A percentile compares a stretch with the other conserved stretches of the same genome.
Evolutionary conservation across 2,113 vertebrate genomes (phyloP).

Genomic region (Salvelinus alpinus): DNA sequence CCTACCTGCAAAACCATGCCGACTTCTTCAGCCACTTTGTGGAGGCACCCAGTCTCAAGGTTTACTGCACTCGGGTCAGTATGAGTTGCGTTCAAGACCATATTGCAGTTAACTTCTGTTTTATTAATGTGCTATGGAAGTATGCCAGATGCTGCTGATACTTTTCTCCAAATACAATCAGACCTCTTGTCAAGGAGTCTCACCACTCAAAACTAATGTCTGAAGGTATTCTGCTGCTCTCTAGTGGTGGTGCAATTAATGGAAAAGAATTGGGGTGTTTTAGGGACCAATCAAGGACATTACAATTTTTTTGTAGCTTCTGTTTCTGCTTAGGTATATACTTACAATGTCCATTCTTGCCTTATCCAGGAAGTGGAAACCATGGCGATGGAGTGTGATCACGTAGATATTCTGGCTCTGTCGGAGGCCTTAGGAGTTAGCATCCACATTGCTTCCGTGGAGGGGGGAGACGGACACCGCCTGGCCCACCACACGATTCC

Average conservation of each 20-base stretch:
- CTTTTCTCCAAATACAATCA: no score
- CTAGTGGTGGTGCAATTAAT: constrained; percentile 24
- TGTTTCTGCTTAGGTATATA: not conserved
- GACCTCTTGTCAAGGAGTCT: no score
- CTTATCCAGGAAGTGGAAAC: constrained; percentile 76
- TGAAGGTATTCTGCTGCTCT: constrained; percentile 28
- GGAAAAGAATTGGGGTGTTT: not conserved
- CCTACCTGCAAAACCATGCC: constrained; percentile 76
- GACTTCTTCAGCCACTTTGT: constrained; percentile 83
- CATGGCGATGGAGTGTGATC: constrained; percentile 78
- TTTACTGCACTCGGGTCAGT: constrained; percentile 80
- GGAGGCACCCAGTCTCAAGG: constrained; percentile 75
- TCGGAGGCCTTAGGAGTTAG: constrained; percentile 74
- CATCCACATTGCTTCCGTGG: constrained; percentile 75
- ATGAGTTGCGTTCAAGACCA: not conserved
- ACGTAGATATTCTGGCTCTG: constrained; percentile 79
- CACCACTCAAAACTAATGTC: no score
- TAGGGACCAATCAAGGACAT: not conserved
- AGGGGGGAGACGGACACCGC: constrained; percentile 57
- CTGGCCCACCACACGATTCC: constrained; percentile 78
- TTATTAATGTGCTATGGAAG: no score
- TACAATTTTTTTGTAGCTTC: not conserved
- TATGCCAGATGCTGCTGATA: no score
- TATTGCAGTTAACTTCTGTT: no score
- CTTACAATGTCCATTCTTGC: constrained; percentile 3